Base-by-base conservation (phyloP, 2,888 invertebrate species). In the Abscondita cerata region DNA sequence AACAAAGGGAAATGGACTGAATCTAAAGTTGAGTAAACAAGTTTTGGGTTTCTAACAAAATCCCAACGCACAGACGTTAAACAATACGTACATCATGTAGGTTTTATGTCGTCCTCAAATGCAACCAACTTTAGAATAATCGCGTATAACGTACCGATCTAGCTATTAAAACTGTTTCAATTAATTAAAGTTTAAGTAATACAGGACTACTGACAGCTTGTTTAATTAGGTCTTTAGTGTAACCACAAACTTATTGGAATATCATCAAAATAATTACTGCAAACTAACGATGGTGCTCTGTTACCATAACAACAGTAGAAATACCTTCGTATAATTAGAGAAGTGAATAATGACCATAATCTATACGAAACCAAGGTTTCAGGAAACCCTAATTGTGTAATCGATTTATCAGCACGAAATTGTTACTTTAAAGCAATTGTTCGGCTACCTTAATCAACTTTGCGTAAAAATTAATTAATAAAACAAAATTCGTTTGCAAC, bases 311-410 rank as follows among this genome's bases (percentile, higher is more conserved):
- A 41, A 48, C 56, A 33, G 40, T 48, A 50, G 60, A 55, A 52
- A 48, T 52, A 20, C 44, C 57, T 48, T 47, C 52, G 52, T 52
- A 50, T 75, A 75, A 75, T 75, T 75, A 74, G 72, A 75, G 70
- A 65, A 66, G 65, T 70, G 74, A 75, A 72, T 73, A 75, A 75
- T 75, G 74, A 72, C 71, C 70, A 71, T 71, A 75, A 74, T 74
- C 74, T 73, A 73, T 67, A 70, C 70, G 67, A 72, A 74, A 73
- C 73, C 74, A 70, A 73, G 74, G 72, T 73, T 67, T 67, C 33
- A 20, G 51, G 41, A 25, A 58, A 56, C 47, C 48, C 48, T 56
- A 56, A 56, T 56, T 48, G 44, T 44, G 19, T 44, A 44, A 44
- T 44, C 44, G 19, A 44, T 44, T 44, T 16, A 44, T 44, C 25